Evolutionary conservation across 2,888 invertebrate genomes (phyloP).

Genomic region (Ectemnius lituratus): DNA sequence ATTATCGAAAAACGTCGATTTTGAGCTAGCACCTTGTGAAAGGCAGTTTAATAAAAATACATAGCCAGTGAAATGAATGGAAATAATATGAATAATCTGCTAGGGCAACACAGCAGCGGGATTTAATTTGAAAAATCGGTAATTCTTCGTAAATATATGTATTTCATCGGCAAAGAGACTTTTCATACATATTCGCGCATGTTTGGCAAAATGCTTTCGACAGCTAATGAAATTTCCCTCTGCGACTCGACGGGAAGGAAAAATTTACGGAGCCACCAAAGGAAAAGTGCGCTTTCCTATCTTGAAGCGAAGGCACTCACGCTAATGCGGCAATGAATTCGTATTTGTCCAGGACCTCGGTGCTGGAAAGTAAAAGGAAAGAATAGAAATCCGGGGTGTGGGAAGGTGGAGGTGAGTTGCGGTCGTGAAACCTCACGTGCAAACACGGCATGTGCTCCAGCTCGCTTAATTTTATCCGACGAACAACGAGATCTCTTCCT

Average conservation of each 20-base stretch:
- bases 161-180: neutral
- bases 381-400: conserved; percentile 21
- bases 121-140: neutral
- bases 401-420: neutral
- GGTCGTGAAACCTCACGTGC: conserved; percentile 47
- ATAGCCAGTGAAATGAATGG: neutral
- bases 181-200: too few species aligned
- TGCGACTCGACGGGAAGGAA: neutral
- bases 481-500: conserved; percentile 37
- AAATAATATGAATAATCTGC: neutral
- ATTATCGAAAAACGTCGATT: conserved; percentile 3
- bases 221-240: too few species aligned
- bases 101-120: neutral
- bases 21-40: neutral
- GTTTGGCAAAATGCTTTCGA: too few species aligned
- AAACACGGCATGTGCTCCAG: conserved; percentile 47
- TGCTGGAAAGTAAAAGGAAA: conserved; percentile 48
- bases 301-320: conserved; percentile 49
- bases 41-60: conserved; percentile 9
- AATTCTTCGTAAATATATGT: neutral
- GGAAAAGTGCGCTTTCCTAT: conserved; percentile 27
- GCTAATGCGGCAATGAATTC: conserved; percentile 67
- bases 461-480: conserved; percentile 54
- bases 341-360: conserved; percentile 63
- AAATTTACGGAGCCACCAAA: conserved; percentile 14